Base-by-base conservation (phyloP, 2,797 vertebrate species). In the Acestrorhynchus altus region DNA sequence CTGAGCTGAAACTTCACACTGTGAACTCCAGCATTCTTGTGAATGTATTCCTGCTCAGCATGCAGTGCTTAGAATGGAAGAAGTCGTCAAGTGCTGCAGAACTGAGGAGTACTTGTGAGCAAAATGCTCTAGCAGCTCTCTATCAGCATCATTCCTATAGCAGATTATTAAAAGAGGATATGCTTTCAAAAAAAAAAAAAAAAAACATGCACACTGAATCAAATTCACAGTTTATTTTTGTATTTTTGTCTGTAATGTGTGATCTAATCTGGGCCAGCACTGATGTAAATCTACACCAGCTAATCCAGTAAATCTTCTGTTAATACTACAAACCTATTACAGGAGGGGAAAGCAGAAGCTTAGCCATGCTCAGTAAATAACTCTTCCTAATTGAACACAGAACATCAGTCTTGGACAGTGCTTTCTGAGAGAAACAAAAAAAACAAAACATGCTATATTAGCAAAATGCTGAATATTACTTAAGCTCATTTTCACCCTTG, bases 321-420 rank as follows among this genome's bases (percentile, higher is more conserved):
- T 92, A 93, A 93, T 92, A 26, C 52, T 56, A 22, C 13, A 92
- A 91, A 92, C 91, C 91, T 87, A 92, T 92, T 92, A 92, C 90
- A 91, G 90, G 90, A 93, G 83, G 89, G 89, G 92, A 90, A 90
- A 87, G 85, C 88, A 87, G 89, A 87, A 88, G 89, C 87, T 88
- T 87, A 84, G 87, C 86, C 74, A 67, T 31, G 89, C 87, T 92
- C 90, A 89, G 90, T 93, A 92, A 93, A 93, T 92, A 90, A 92
- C 91, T 92, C 90, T 90, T 90, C 83, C 90, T 93, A 92, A 93
- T 92, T 92, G 91, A 92, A 92, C 88, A 81, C 79, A 81, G 88
- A 88, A 86, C 91, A 93, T 92, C 89, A 88, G 89, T 94, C 92
- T 91, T 89, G 84, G 84, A 85, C 80, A 59, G 26, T 81, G 83